Conservation (phyloP, 2,113 vertebrate species). For the Piaya cayana region DNA sequence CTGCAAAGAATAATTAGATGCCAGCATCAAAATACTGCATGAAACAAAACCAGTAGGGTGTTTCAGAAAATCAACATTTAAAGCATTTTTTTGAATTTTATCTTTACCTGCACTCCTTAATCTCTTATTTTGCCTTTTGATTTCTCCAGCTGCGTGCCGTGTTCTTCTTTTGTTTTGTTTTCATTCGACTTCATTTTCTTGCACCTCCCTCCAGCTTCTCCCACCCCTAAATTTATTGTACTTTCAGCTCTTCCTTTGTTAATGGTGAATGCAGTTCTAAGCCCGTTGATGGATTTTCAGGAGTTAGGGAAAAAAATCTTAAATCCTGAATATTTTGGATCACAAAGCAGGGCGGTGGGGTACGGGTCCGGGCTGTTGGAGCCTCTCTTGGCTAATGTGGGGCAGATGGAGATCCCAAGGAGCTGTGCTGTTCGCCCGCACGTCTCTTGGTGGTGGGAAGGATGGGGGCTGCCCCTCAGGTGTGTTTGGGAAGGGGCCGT, state of each 20-base stretch:
- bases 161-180: constrained; percentile 58
- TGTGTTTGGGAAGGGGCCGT: neutral
- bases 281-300: neutral
- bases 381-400: neutral
- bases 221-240: neutral
- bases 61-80: constrained; percentile 67
- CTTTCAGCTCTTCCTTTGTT: constrained; percentile 54
- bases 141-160: constrained; percentile 12
- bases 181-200: constrained; percentile 49
- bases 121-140: constrained; percentile 71
- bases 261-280: neutral
- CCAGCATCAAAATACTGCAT: constrained; percentile 71
- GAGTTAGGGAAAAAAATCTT: neutral
- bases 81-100: constrained; percentile 63
- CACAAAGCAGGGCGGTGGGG: neutral
- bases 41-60: constrained; percentile 72
- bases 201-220: constrained; percentile 24
- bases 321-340: neutral
- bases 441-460: neutral
- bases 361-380: neutral
- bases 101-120: constrained; percentile 67
- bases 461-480: neutral
- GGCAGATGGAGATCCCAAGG: neutral
- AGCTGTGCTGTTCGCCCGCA: neutral
- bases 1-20: constrained; percentile 73